Base-by-base conservation (phyloP, 2,113 vertebrate species). In the Neogale vison region DNA sequence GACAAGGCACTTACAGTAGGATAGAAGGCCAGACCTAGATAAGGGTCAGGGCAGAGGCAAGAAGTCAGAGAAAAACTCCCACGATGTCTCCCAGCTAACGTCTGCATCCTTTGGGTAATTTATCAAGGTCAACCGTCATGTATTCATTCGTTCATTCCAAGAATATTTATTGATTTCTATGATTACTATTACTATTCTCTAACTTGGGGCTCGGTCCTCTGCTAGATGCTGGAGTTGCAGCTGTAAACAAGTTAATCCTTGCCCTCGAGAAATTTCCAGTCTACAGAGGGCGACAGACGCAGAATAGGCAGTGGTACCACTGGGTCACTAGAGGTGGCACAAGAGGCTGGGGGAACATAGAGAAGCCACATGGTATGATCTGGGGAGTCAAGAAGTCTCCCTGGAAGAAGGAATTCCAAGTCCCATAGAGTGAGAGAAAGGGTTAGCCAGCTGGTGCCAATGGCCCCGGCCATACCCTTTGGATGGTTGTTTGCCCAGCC, bases 401-500 rank as follows among this genome's bases (percentile, higher is more conserved):
- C 23, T 59, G 23, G 67, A 90, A 71, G 63, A 90, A 87, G 59
- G 34, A 59, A 82, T 63, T 39, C 47, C 21, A 83, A 92, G 42
- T 24, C 55, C 84, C 26, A 4, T 55, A 80, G 90, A 82, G 50
- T 7, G 67, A 79, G 31, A 91, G 47, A 50, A 74, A 65, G 77
- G 94, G 50, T 81, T 83, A 92, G 87, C 94, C 47, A 65, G 85
- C 45, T 76, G 24, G 3, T 82, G 90, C 45, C 81, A 81, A 55
- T 14, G 11, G 63, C 42, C 77, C 42, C 67, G 34, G 17, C 76
- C 45, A 8, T 90, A 88, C 50, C 34, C 45, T 71, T 88, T 76
- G 65, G 59, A 26, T 55, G 82, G 88, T 69, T 94, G 81, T 79
- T 34, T 94, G 52, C 88, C 95, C 96, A 97, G 76, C 63, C 95